Evolutionary conservation across 2,888 invertebrate species (phyloP), one percentile per base, ranked within the genome.

Genomic region (Thecophora atra): DNA sequence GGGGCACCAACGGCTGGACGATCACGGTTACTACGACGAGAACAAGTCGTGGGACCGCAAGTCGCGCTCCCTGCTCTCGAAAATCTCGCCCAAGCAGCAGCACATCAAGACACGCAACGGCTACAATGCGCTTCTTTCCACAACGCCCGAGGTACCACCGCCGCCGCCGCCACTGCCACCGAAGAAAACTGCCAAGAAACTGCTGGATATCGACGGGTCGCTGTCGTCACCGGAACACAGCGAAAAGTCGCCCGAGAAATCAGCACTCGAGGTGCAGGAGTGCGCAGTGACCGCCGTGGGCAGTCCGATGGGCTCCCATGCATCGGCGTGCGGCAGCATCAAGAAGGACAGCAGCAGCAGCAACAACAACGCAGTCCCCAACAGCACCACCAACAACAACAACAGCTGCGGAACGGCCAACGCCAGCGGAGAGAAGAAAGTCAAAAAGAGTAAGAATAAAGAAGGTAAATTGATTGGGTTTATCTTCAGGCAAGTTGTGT

Each of bases 1-100:
- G 74, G 97, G 98, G 21, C 97, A 98, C 84, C 97, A 98, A 86
- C 89, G 96, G 78, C 93, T 95, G n/a, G 96, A 96, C 80, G 96
- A 96, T 85, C 94, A 95, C 85, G 95, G 95, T 73, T 96, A 95
- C 87, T 96, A 94, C 80, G 95, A 96, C 81, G 95, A 96, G 78
- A 95, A 95, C 75, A 86, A 85, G 73, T 80, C 84, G 65, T 86
- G 87, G 82, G 83, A 85, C 21, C 85, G 84, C 42, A 86, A 86
- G 73, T 81, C 84, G 13, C 80, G 83, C 70, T 82, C 86, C 21
- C 79, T 85, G 28, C 79, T 86, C 26, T 84, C 86, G 26, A 87
- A 87, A 77, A 85, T 87, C 74, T 86, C 87, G 51, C 87, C 87
- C 52, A 87, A 86, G 78, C 81, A 85, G 72, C 85, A 84, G 74